phyloP scores from a whole-genome alignment of 2,888 invertebrate species.

The Melanostoma scalare region DNA sequence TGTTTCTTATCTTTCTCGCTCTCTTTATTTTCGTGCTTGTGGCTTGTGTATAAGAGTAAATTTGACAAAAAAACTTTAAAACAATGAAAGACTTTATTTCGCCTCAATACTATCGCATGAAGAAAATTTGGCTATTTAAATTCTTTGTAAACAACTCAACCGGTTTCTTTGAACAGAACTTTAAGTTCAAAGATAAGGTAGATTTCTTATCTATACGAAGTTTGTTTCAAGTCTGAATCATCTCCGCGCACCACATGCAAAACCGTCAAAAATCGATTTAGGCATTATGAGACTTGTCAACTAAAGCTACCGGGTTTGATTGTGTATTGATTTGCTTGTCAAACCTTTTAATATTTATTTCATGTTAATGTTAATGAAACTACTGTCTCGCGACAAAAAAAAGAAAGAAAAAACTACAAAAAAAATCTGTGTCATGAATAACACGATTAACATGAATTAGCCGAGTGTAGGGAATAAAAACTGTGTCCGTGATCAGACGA shows the following conservation, averaged over 20 bases:
- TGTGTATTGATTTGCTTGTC: not conserved
- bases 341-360: conserved; percentile 20
- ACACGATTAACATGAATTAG: conserved; percentile 67
- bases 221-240: conserved; percentile 28
- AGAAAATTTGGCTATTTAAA: conserved; percentile 18
- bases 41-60: too few species aligned
- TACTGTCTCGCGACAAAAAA: not conserved
- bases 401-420: not conserved
- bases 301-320: conserved; percentile 22
- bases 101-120: not conserved
- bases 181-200: conserved; percentile 56
- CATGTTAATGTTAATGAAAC: conserved; percentile 29
- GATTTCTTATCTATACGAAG: conserved; percentile 45
- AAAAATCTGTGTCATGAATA: conserved; percentile 50
- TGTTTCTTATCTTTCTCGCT: conserved; percentile 12
- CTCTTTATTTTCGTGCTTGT: too few species aligned
- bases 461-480: not conserved
- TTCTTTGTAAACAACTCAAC: conserved; percentile 15
- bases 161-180: conserved; percentile 36
- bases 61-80: not conserved
- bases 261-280: conserved; percentile 24
- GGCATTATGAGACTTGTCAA: not conserved
- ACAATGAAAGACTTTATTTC: conserved; percentile 28
- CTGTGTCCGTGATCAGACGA: not conserved
- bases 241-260: conserved; percentile 28